Percentiles rank a stretch among this genome's conserved stretches.
Conservation (phyloP, 2,888 invertebrate species). For the Papilio elwesi region DNA sequence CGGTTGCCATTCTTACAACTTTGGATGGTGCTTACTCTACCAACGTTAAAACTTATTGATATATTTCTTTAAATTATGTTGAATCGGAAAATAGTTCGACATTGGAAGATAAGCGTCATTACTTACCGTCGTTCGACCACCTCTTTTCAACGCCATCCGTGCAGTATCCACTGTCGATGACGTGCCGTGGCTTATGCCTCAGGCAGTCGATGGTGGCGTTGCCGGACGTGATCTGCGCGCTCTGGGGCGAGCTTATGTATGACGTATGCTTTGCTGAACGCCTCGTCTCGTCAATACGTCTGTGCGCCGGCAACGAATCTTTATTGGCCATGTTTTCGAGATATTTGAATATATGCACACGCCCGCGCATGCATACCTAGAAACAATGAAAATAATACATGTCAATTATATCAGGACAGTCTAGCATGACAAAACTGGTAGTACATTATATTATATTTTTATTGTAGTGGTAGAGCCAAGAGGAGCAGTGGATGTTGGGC, state of each 20-base stretch:
- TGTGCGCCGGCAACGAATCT: slow-evolving; percentile 77
- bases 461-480: too few species aligned
- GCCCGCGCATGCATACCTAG: slow-evolving; percentile 94
- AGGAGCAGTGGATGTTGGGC: too few species aligned
- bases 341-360: slow-evolving; percentile 97
- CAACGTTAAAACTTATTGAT: too few species aligned
- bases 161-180: slow-evolving; percentile 95
- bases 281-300: slow-evolving; percentile 80
- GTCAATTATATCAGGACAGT: too few species aligned
- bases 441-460: too few species aligned
- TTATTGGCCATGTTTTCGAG: slow-evolving; percentile 94
- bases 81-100: too few species aligned
- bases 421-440: too few species aligned
- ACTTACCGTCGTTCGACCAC: slow-evolving; percentile 91
- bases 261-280: slow-evolving; percentile 75
- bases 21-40: too few species aligned
- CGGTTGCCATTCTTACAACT: too few species aligned
- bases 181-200: slow-evolving; percentile 85
- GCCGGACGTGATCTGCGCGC: slow-evolving; percentile 68
- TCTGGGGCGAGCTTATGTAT: slow-evolving; percentile 65
- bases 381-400: slow-evolving; percentile 45
- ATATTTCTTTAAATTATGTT: too few species aligned
- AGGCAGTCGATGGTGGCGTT: slow-evolving; percentile 80
- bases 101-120: too few species aligned
- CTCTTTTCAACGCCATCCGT: slow-evolving; percentile 93